phyloP scores from a whole-genome alignment of 2,888 invertebrate genomes.

The Drosophila conformis region DNA sequence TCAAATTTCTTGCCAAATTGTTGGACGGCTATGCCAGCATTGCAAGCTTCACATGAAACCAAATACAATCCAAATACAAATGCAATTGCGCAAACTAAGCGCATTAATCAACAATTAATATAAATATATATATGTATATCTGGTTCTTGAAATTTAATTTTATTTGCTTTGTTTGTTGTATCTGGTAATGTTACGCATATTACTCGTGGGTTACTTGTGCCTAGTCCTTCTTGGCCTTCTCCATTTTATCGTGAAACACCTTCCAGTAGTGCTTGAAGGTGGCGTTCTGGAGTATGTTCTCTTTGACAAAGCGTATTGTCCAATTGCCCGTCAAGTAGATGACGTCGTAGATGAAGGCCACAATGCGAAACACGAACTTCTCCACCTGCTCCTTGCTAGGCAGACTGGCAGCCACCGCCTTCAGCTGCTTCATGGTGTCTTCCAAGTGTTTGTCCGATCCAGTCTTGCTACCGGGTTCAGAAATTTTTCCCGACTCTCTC shows the following conservation, averaged over 20 bases:
- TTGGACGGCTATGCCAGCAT: constrained; percentile 52
- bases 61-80: constrained; percentile 6
- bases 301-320: constrained; percentile 57
- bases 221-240: constrained; percentile 74
- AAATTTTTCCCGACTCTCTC: neutral
- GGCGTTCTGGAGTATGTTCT: constrained; percentile 65
- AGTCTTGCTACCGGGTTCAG: neutral
- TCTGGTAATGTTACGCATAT: constrained; percentile 4
- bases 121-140: constrained; percentile 1
- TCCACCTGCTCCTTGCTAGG: constrained; percentile 80
- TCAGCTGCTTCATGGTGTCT: constrained; percentile 56
- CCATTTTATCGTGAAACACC: constrained; percentile 77
- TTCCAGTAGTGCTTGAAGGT: constrained; percentile 70
- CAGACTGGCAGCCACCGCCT: constrained; percentile 56
- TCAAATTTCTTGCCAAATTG: constrained; percentile 70
- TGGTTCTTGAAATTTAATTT: constrained; percentile 34
- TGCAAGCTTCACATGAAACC: constrained; percentile 39
- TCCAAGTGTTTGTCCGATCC: constrained; percentile 11
- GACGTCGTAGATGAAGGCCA: constrained; percentile 80
- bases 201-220: neutral
- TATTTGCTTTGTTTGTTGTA: constrained; percentile 32
- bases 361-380: constrained; percentile 75
- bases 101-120: constrained; percentile 8
- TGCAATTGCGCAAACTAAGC: constrained; percentile 15
- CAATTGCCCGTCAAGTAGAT: constrained; percentile 57